Evolutionary conservation across 2,888 invertebrate genomes (phyloP).

Genomic region (Stenodema calcarata): DNA sequence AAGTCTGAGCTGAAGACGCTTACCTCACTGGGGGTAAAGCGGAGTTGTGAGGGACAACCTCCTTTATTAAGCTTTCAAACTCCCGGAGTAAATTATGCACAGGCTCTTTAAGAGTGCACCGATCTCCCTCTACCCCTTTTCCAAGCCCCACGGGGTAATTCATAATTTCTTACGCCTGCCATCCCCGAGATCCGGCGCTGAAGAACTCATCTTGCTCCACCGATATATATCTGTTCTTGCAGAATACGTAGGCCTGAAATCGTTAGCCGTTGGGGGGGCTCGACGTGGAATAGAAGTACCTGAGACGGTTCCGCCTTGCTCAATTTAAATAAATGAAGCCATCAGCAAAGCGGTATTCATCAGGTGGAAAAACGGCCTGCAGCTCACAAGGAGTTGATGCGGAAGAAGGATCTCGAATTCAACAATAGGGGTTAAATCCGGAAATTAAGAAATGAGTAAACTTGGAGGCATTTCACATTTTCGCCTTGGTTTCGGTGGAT

Average conservation of each 20-base stretch:
- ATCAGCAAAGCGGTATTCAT: not conserved
- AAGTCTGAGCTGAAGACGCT: too few relatives aligned
- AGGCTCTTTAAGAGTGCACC: constrained; percentile 17
- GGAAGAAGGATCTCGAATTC: not conserved
- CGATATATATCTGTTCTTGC: not conserved
- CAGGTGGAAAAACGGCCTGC: not conserved
- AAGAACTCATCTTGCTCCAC: not conserved
- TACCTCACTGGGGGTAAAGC: not conserved
- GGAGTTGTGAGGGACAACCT: not conserved
- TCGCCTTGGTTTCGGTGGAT: not conserved
- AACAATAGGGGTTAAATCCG: not conserved
- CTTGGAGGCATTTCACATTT: not conserved
- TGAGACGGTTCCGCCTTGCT: not conserved
- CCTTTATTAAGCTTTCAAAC: constrained; percentile 37
- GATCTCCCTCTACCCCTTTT: not conserved
- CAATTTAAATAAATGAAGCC: constrained; percentile 34
- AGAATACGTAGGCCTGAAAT: not conserved
- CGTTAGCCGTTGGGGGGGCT: constrained; percentile 15
- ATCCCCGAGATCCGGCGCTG: not conserved
- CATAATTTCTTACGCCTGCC: constrained; percentile 3
- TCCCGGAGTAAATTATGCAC: constrained; percentile 37
- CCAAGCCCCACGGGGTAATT: constrained; percentile 15
- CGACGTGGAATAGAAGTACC: not conserved
- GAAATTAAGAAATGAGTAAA: not conserved
- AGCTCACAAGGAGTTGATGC: not conserved